Evolutionary conservation across 2,888 invertebrate genomes (phyloP), one percentile per base, ranked within the genome.

Genomic region (Stenodera caucasica): DNA sequence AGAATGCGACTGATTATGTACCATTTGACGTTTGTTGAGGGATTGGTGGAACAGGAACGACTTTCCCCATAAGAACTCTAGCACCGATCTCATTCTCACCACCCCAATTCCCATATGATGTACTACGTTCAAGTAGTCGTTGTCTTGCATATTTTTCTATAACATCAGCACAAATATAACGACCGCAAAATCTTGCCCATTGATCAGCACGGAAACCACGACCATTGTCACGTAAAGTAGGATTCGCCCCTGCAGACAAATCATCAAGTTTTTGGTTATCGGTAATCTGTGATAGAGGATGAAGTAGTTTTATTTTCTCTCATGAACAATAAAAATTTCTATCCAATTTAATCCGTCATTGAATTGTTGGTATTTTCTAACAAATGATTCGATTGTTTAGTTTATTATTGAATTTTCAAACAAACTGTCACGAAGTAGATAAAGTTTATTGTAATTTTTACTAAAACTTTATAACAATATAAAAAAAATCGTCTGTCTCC

Each of bases 171-270:
- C 88, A 88, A 35, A 86, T 84, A 74, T 87, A 84, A 49, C 90
- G 83, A 11, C 90, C 89, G 74, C 90, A 90, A 76, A 86, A 89
- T 66, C 87, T 80, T 1, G 90, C 90, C 90, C 90, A 91, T 77
- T 90, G 89, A 70, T 88, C 87, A 0, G 91, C 89, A 60, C 88
- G 83, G 49, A 90, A 79, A 12, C 88, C 87, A 52, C 90, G 82
- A 0, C 89, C 88, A 67, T 84, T 83, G 76, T 90, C 90, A 52
- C 88, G 81, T 65, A 88, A 80, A 11, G 86, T 85, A 4, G 89
- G 87, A 72, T 88, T 89, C 11, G 90, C 89, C 66, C 89, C 90
- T 90, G n/a, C 18, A n/a, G n/a, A n/a, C n/a, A n/a, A n/a, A n/a
- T n/a, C n/a, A n/a, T n/a, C n/a, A n/a, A n/a, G n/a, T n/a, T n/a